Conservation (phyloP, 2,113 vertebrate species). For the Hyla sarda region DNA sequence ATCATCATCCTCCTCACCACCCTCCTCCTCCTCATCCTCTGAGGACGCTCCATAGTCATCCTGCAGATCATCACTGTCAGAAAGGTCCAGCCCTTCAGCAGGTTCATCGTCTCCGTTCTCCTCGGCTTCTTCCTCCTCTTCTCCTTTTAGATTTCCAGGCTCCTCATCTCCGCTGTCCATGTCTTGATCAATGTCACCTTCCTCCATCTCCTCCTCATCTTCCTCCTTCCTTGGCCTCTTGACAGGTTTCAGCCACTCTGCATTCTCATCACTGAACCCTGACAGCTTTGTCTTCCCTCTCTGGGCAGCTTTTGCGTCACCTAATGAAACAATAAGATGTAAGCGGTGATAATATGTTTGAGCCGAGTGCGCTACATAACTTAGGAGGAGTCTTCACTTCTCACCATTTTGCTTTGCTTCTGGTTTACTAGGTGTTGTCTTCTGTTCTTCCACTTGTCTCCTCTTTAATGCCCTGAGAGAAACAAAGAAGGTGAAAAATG, state of each 20-base stretch:
- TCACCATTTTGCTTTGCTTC: conserved; percentile 5
- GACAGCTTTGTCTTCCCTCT: conserved; percentile 17
- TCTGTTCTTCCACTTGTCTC: conserved; percentile 6
- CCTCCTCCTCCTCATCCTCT: conserved; percentile 61
- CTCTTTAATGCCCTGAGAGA: conserved; percentile 73
- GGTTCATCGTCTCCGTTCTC: conserved; percentile 55
- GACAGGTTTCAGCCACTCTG: conserved; percentile 76
- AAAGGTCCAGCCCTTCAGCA: conserved; percentile 6
- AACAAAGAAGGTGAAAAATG: background rate
- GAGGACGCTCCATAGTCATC: conserved; percentile 85
- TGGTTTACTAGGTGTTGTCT: conserved; percentile 14
- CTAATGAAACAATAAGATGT: background rate
- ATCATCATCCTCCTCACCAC: conserved; percentile 29
- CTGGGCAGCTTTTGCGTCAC: background rate
- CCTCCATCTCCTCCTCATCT: conserved; percentile 61
- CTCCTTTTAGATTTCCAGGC: conserved; percentile 65
- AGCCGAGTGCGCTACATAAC: background rate
- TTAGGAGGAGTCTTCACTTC: fast-evolving
- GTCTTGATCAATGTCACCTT: background rate
- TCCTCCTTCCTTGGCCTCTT: conserved; percentile 72
- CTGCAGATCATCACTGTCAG: conserved; percentile 82
- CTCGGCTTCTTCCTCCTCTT: conserved; percentile 51
- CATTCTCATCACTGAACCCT: conserved; percentile 81
- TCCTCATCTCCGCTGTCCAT: conserved; percentile 50
- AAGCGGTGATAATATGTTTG: background rate